Evolutionary conservation across 2,113 vertebrate genomes (phyloP).

Genomic region (cat (Felis catus)): F.catus_Fca126_mat1.0 CM031417.1:118222001-118222500

Average conservation of each 20-base stretch:
- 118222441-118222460: not conserved
- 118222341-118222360: not conserved
- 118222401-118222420: not conserved
- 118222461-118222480: not conserved
- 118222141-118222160: not conserved
- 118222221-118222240: not conserved
- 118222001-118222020: not conserved
- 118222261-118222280: not conserved
- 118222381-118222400: not conserved
- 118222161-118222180: not conserved
- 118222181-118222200: not conserved
- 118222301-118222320: not conserved
- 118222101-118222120: not conserved
- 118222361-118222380: not conserved
- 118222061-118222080: not conserved
- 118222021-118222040: not conserved
- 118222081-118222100: slow-evolving; percentile 10
- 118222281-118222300: not conserved
- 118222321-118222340: not conserved
- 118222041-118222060: not conserved
- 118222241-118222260: not conserved
- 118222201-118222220: not conserved
- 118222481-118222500: not conserved
- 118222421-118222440: not conserved
- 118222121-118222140: slow-evolving; percentile 11